Base-by-base conservation (phyloP, 2,888 invertebrate genomes). In the Acronicta alni region DNA sequence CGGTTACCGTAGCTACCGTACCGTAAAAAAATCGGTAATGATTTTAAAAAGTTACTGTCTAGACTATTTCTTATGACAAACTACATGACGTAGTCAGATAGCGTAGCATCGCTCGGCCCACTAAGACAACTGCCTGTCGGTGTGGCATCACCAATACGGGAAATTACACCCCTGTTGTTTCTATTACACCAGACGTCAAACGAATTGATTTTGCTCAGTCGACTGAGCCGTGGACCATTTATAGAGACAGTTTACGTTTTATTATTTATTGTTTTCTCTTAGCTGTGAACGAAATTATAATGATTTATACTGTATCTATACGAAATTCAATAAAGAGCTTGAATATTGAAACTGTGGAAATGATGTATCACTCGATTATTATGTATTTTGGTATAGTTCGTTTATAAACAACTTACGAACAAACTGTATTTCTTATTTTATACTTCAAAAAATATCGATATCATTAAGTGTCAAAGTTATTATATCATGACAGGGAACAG, bases 121-220 rank as follows among this genome's bases (percentile, higher is more conserved):
- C 45, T 35, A 48, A 59, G 72, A 72, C 57, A 66, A 72, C 57
- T 71, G 38, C 48, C 51, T 53, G 23, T 48, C 48, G 55, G 48
- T 56, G 38, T 55, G 54, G 39, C 58, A 63, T 74, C 47, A 56
- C 57, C 67, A 67, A 73, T 66, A 75, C 66, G 72, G 80, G 78
- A 82, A 83, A 83, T 83, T 77, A 76, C 67, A 68, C 64, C 57
- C 60, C 72, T 70, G 68, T 65, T 78, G 72, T 74, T 79, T 80
- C 76, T 72, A 79, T 81, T 80, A 79, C 70, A 66, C 65, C 72
- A 80, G 67, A 71, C 71, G 76, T 77, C 75, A 75, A 77, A 79
- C 60, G 64, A 77, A 83, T 83, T 77, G 82, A 80, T 79, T 81
- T 78, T 72, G 61, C 63, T 65, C 72, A 71, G 60, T 70, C 69